Base-by-base conservation (phyloP, 2,888 invertebrate genomes). In the Julus scanicus region DNA sequence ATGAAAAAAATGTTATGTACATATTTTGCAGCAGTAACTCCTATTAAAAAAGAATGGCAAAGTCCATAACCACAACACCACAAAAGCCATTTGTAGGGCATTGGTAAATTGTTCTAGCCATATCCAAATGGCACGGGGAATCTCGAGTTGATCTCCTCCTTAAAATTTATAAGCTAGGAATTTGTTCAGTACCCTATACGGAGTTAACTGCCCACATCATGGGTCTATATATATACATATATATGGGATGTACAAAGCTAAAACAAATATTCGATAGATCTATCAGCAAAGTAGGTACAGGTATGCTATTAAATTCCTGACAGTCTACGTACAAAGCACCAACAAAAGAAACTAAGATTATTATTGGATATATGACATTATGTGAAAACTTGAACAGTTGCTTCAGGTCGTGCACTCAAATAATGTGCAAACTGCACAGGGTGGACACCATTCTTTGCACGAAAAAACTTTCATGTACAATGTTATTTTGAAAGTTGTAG, bases 1-100 rank as follows among this genome's bases (percentile, higher is more conserved):
- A 63, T 63, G 63, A 63, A 63, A 63, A 63, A 63, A 63, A 63
- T 63, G 63, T 63, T 63, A 63, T 63, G 63, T 63, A 63, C 63
- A 63, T 63, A 63, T 63, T 63, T 63, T 63, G 63, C 63, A 63
- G 63, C 63, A 63, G 20, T n/a, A 63, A 63, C 63, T 63, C 63
- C 63, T 63, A 63, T 63, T 63, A 63, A 63, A 63, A 63, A 63
- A 17, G 63, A 63, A 20, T 63, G 63, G 63, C 63, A 63, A 49
- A 63, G 63, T 63, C 63, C 63, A 20, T 63, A 63, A 63, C 63
- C 20, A 20, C 20, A 63, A 63, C 63, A 63, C 63, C 63, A 63
- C 63, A 63, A 63, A 63, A n/a, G 20, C 63, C 63, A 63, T 63
- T 6, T 49, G n/a, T 20, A 63, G n/a, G 63, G 20, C 63, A 63